Percentiles rank a stretch among this genome's conserved stretches.
Conservation (phyloP, 30 jellyfish, hydroid and myxozoan genomes). For the Cassiopea andromeda region DNA sequence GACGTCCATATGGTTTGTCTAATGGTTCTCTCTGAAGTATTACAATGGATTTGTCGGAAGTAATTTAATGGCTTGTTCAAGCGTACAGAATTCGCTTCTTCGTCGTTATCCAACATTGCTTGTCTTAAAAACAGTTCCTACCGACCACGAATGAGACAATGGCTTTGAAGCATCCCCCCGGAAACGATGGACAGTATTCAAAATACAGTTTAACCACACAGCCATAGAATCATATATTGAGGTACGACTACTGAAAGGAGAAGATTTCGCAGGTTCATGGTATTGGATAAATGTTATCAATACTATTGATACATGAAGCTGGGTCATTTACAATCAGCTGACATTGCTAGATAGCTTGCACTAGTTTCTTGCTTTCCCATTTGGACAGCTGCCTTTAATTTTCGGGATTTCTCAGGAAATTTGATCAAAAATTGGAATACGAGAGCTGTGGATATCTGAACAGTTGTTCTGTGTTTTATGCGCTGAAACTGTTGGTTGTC, state of each 20-base stretch:
- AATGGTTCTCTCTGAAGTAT: too few relatives aligned
- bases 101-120: neutral
- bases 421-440: neutral
- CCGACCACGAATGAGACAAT: neutral
- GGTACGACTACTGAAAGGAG: neutral
- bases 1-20: too few relatives aligned
- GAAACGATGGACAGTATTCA: neutral
- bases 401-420: too few relatives aligned
- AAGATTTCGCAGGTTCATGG: neutral
- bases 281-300: neutral
- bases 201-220: slow-evolving; percentile 9
- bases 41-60: too few relatives aligned
- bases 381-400: neutral
- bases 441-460: neutral
- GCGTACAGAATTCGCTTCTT: too few relatives aligned
- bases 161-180: neutral
- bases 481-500: too few relatives aligned
- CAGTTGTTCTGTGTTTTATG: too few relatives aligned
- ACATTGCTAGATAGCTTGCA: neutral
- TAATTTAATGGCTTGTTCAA: too few relatives aligned
- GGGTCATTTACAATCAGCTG: neutral
- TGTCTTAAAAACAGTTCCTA: neutral
- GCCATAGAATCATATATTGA: neutral
- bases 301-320: too few relatives aligned
- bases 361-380: neutral